Evolutionary conservation across 2,888 invertebrate species (phyloP).

Genomic region (Trachelus tabidus): DNA sequence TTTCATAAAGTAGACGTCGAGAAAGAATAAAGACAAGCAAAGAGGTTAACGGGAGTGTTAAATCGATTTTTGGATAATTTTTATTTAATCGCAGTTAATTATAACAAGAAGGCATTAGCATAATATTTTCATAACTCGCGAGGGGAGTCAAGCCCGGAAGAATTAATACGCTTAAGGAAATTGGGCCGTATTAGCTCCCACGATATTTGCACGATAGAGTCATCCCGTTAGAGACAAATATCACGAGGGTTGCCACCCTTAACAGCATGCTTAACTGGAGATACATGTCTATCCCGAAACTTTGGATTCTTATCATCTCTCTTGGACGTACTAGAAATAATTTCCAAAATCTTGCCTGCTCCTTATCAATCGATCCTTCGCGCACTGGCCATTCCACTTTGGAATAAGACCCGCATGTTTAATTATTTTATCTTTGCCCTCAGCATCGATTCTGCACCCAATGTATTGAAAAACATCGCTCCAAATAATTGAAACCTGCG

Average conservation of each 20-base stretch:
- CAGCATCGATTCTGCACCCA: background rate
- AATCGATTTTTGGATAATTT: slow-evolving; percentile 33
- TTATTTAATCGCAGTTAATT: slow-evolving; percentile 29
- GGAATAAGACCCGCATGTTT: background rate
- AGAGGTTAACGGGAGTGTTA: slow-evolving; percentile 5
- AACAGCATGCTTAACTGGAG: no score
- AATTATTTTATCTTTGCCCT: background rate
- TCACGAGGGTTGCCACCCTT: no score
- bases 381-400: background rate
- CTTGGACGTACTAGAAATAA: background rate
- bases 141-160: background rate
- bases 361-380: background rate
- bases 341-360: background rate
- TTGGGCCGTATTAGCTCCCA: background rate
- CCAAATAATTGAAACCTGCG: background rate
- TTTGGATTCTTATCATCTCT: background rate
- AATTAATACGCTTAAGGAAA: background rate
- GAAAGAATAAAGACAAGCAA: background rate
- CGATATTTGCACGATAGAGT: no score
- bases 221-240: no score
- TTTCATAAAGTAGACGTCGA: no score
- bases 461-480: background rate
- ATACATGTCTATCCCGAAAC: no score
- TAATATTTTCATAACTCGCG: slow-evolving; percentile 2
- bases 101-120: background rate